Conservation (phyloP, 1,140 invertebrate species). For the Leptinotarsa texana region DNA sequence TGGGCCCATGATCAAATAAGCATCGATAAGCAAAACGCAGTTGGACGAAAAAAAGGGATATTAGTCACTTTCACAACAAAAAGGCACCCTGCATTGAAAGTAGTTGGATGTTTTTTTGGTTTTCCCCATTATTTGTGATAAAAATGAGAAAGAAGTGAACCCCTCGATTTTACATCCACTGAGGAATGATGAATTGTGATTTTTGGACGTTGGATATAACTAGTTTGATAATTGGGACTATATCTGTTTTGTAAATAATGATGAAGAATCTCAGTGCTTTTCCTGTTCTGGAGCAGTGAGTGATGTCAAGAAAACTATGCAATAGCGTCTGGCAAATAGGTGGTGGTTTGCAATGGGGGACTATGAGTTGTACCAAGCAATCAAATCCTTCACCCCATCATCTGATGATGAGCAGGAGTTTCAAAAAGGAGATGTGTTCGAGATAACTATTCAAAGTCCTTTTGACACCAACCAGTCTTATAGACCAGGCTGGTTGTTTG, state of each 20-base stretch:
- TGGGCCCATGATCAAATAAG: no score
- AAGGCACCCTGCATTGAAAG: constrained; percentile 3
- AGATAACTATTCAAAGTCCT: constrained; percentile 34
- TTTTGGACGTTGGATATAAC: constrained; percentile 15
- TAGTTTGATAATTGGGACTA: background rate
- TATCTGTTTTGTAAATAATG: background rate
- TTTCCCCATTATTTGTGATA: background rate
- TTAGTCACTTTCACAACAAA: background rate
- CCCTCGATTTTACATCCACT: background rate
- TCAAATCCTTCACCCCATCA: constrained; percentile 40
- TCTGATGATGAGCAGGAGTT: constrained; percentile 40
- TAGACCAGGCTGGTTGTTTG: constrained; percentile 33
- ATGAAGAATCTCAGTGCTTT: background rate
- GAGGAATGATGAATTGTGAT: constrained; percentile 23
- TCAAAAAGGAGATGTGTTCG: constrained; percentile 46
- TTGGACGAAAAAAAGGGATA: no score
- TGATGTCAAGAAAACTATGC: constrained; percentile 33
- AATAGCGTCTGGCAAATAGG: constrained; percentile 25
- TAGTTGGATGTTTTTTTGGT: background rate
- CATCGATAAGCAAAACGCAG: no score
- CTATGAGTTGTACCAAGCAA: constrained; percentile 45
- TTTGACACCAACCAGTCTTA: constrained; percentile 19
- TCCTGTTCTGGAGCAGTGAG: constrained; percentile 6
- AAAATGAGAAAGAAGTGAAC: background rate
- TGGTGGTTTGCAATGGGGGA: constrained; percentile 45